phyloP scores from a whole-genome alignment of 30 jellyfish, hydroid and myxozoan genomes.

The Nemopilema nomurai region DNA sequence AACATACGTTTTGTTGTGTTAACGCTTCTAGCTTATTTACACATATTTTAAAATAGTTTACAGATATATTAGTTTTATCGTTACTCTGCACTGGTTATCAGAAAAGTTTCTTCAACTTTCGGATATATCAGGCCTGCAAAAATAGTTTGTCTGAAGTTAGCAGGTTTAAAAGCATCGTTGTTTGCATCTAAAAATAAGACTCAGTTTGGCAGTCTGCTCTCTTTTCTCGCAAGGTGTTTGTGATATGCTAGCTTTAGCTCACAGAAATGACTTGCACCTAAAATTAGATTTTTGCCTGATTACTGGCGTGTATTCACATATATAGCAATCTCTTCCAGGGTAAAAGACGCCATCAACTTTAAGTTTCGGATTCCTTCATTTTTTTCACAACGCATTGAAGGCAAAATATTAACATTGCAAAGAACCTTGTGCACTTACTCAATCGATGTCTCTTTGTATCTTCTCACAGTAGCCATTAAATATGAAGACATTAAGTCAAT shows the following conservation, averaged over 20 bases:
- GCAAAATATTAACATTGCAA: not conserved
- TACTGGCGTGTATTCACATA: not conserved
- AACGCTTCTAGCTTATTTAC: not conserved
- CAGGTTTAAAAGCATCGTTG: too few species aligned
- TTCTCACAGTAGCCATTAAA: constrained; percentile 30
- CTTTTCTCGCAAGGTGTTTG: too few species aligned
- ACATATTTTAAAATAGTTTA: too few species aligned
- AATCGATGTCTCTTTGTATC: not conserved
- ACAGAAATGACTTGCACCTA: too few species aligned
- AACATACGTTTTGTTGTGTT: not conserved
- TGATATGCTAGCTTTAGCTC: too few species aligned
- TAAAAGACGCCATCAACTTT: not conserved
- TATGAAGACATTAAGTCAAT: not conserved
- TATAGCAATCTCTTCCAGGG: not conserved
- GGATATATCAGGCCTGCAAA: too few species aligned
- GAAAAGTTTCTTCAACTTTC: too few species aligned
- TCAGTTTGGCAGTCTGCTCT: too few species aligned
- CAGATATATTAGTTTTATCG: too few species aligned
- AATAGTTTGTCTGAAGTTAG: too few species aligned
- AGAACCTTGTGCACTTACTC: constrained; percentile 3
- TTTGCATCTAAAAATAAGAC: too few species aligned
- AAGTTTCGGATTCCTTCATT: not conserved
- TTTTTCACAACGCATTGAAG: not conserved
- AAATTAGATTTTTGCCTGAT: not conserved
- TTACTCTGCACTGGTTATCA: too few species aligned